phyloP scores from a whole-genome alignment of 2,113 vertebrate genomes.

The Mandrillus leucophaeus region DNA sequence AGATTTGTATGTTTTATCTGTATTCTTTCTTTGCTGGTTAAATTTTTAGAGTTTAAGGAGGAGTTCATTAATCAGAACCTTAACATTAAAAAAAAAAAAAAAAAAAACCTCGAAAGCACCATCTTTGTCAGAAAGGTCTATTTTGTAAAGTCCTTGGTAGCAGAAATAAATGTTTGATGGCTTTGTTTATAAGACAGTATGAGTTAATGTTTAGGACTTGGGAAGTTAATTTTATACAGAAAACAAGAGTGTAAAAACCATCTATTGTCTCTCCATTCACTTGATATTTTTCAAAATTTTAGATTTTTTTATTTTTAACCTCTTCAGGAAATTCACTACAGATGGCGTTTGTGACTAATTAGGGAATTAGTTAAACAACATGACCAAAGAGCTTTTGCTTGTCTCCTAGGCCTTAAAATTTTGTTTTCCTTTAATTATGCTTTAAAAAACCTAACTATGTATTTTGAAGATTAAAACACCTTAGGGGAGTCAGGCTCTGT shows the following conservation, averaged over 20 bases:
- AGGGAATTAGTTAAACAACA: background rate
- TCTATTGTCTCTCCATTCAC: background rate
- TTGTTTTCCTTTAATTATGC: background rate
- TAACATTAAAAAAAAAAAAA: conserved; percentile 20
- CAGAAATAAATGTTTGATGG: conserved; percentile 31
- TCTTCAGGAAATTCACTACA: background rate
- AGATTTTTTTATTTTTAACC: background rate
- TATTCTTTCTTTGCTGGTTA: conserved; percentile 48
- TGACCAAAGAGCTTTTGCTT: background rate
- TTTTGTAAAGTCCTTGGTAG: conserved; percentile 22
- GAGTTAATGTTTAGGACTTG: conserved; percentile 26
- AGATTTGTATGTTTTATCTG: background rate
- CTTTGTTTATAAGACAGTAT: background rate
- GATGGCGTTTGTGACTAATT: conserved; percentile 22
- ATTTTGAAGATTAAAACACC: conserved; percentile 18
- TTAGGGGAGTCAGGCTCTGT: background rate
- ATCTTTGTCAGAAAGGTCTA: background rate
- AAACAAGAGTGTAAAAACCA: background rate
- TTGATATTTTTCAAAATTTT: conserved; percentile 36
- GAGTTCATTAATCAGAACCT: background rate
- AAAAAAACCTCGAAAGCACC: background rate
- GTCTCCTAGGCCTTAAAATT: background rate
- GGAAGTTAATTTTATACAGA: background rate
- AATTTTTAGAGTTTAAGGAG: conserved; percentile 17
- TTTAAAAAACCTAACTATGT: conserved; percentile 1